Conservation (phyloP, 1,140 invertebrate species). For the Zaprionus lachaisei region DNA sequence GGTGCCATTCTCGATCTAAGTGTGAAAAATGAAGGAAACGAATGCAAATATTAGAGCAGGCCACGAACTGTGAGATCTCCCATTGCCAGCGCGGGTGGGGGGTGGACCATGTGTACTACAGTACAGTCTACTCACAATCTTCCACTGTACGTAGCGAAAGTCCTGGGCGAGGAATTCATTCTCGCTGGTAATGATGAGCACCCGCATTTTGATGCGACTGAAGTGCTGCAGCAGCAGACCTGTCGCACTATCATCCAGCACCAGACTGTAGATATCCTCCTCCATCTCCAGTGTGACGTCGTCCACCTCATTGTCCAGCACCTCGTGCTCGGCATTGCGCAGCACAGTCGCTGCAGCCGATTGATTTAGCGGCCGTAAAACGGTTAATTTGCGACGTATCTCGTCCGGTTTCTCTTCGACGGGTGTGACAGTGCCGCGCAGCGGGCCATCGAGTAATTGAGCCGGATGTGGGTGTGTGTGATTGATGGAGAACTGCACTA, state of each 20-base stretch:
- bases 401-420: conserved; percentile 67
- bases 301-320: conserved; percentile 66
- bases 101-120: conserved; percentile 40
- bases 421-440: conserved; percentile 59
- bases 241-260: conserved; percentile 76
- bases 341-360: conserved; percentile 55
- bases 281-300: conserved; percentile 64
- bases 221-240: conserved; percentile 77
- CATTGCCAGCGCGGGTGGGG: not conserved
- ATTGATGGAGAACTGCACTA: conserved; percentile 79
- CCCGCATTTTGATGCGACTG: conserved; percentile 73
- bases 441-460: conserved; percentile 49
- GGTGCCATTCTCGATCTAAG: conserved; percentile 77
- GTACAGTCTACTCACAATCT: conserved; percentile 83
- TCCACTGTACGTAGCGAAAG: conserved; percentile 84
- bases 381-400: conserved; percentile 61
- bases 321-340: conserved; percentile 62
- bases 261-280: conserved; percentile 74
- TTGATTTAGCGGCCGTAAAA: conserved; percentile 62
- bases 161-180: conserved; percentile 79
- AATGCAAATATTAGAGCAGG: conserved; percentile 16
- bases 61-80: no score
- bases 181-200: conserved; percentile 76
- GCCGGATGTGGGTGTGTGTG: conserved; percentile 74
- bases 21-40: not conserved